These are phyloP conservation scores for Pedionomus torquatus DNA, from an alignment of 2,113 vertebrate genomes.

Conservation along the genomic window DNA sequence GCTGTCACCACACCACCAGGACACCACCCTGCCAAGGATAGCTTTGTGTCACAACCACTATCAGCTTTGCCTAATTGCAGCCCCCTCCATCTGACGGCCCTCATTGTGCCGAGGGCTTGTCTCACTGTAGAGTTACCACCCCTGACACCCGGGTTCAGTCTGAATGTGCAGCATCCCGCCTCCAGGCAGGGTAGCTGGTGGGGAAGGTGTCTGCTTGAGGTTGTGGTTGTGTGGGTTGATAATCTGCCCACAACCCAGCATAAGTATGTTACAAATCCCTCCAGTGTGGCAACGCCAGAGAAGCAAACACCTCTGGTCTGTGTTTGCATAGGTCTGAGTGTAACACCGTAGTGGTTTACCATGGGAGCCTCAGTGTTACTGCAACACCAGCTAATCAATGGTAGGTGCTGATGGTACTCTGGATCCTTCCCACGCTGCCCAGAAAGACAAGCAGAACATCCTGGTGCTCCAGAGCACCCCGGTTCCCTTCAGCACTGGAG, in stretches of 20 bases:
- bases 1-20: background rate
- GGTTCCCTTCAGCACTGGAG: background rate
- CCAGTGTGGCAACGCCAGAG: background rate
- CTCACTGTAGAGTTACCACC: background rate
- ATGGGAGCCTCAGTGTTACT: rapidly evolving
- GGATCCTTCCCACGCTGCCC: background rate
- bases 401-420: background rate
- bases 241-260: background rate
- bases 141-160: background rate
- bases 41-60: background rate
- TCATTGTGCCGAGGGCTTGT: background rate
- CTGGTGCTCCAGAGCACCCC: rapidly evolving
- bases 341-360: background rate
- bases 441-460: background rate
- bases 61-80: background rate
- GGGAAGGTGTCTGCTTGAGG: background rate
- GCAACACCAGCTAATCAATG: background rate
- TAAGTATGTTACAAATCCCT: background rate
- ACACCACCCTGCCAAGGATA: background rate
- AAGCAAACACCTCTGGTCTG: background rate
- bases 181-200: background rate
- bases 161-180: rapidly evolving
- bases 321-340: rapidly evolving
- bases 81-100: background rate
- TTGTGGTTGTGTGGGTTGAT: background rate